phyloP scores from a whole-genome alignment of 2,113 vertebrate genomes.

The Caloenas nicobarica region DNA sequence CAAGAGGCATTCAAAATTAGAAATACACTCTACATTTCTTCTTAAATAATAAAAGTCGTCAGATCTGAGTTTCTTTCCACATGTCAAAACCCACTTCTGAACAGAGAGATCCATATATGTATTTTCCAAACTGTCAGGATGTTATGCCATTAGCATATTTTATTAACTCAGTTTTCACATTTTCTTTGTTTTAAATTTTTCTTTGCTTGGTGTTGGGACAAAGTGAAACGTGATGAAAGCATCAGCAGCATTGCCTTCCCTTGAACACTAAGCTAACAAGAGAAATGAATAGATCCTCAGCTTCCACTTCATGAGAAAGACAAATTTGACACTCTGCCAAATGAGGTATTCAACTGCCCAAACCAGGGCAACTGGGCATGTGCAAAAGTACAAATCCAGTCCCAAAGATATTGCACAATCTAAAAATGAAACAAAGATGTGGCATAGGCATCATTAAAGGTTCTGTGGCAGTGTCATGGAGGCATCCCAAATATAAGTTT shows the following conservation, averaged over 20 bases:
- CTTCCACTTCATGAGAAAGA: neutral
- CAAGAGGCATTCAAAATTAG: neutral
- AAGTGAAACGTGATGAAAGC: neutral
- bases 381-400: neutral
- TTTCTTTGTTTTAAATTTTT: neutral
- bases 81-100: neutral
- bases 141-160: neutral
- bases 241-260: neutral
- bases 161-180: neutral
- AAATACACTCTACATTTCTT: neutral
- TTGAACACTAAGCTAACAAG: neutral
- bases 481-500: no score
- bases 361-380: neutral
- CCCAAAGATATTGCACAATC: neutral
- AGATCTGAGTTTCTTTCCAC: neutral
- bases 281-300: neutral
- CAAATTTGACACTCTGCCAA: neutral
- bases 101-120: neutral
- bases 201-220: neutral
- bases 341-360: neutral
- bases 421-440: neutral
- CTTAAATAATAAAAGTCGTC: neutral
- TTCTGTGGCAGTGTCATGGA: no score
- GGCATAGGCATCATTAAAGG: neutral
- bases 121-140: neutral